These are phyloP conservation scores for Apostichopus leukothele DNA, from an alignment of 53 echinoderm and acorn worm species.

Conservation along the genomic window DNA sequence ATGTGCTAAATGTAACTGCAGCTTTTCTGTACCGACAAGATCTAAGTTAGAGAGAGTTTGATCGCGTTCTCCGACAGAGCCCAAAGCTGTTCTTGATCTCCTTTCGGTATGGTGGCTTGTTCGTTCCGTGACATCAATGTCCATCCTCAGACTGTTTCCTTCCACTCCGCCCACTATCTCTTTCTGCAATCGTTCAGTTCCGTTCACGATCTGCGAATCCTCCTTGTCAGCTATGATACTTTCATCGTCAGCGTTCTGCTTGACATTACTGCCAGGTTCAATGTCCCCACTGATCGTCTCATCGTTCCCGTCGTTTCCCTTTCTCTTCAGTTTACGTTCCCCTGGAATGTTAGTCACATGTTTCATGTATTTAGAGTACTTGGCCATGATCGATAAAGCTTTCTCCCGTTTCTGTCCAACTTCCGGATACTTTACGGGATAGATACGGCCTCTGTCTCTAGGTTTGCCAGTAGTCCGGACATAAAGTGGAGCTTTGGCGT, in stretches of 20 bases:
- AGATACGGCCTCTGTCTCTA: not conserved
- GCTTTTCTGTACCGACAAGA: not conserved
- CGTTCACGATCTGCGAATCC: not conserved
- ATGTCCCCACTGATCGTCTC: not conserved
- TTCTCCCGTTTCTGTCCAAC: conserved; percentile 39
- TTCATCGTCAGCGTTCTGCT: not conserved
- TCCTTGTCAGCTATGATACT: not conserved
- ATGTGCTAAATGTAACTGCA: not conserved
- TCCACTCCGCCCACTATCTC: not conserved
- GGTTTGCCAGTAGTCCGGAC: not conserved
- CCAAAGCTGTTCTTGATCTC: conserved; percentile 24
- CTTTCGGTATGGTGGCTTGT: not conserved
- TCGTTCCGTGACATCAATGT: not conserved
- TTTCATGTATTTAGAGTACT: conserved; percentile 49
- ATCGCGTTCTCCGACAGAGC: conserved; percentile 3
- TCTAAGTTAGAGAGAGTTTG: not conserved
- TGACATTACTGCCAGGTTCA: not conserved
- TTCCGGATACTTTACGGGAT: conserved; percentile 31
- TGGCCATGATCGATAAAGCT: conserved; percentile 49
- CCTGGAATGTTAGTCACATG: not conserved
- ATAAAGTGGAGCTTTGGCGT: not conserved
- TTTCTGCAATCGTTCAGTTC: not conserved
- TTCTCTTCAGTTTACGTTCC: not conserved
- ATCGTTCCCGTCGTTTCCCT: not conserved
- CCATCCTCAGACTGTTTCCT: not conserved